Evolutionary conservation across 2,113 vertebrate genomes (phyloP).

Genomic region (Pycnonotus jocosus): DNA sequence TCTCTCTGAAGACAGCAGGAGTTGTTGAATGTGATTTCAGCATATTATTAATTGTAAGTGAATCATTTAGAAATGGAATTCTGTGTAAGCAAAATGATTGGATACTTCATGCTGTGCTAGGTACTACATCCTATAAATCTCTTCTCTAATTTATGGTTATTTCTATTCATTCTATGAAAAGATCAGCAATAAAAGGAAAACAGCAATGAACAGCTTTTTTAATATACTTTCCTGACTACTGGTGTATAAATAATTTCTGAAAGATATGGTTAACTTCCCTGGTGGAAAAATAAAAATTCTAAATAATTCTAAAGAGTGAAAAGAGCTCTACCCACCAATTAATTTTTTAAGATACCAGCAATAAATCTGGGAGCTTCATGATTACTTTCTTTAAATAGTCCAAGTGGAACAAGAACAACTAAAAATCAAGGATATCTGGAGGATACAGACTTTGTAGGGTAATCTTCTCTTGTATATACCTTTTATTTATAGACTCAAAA

Average conservation of each 20-base stretch:
- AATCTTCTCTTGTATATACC: neutral
- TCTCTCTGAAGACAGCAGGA: neutral
- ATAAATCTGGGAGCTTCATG: slow-evolving; percentile 10
- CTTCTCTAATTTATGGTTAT: slow-evolving; percentile 48
- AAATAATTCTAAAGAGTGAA: slow-evolving; percentile 54
- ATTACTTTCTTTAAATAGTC: slow-evolving; percentile 61
- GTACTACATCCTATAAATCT: slow-evolving; percentile 28
- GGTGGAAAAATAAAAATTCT: slow-evolving; percentile 66
- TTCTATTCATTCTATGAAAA: slow-evolving; percentile 41
- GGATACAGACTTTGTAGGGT: neutral
- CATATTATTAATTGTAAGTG: neutral
- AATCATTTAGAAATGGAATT: neutral
- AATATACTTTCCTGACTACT: slow-evolving; percentile 48
- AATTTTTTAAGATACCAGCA: slow-evolving; percentile 46
- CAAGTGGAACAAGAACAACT: slow-evolving; percentile 30
- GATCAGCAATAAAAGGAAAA: slow-evolving; percentile 40
- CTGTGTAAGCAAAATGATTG: slow-evolving; percentile 8
- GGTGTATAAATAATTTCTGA: slow-evolving; percentile 62
- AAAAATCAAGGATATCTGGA: neutral
- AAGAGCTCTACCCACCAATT: slow-evolving; percentile 31
- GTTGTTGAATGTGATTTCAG: slow-evolving; percentile 25
- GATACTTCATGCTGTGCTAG: neutral
- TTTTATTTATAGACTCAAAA: neutral
- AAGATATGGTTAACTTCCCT: slow-evolving; percentile 44
- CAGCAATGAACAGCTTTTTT: slow-evolving; percentile 3